Conservation (phyloP, 2,113 vertebrate genomes). For the Syrmaticus mikado region DNA sequence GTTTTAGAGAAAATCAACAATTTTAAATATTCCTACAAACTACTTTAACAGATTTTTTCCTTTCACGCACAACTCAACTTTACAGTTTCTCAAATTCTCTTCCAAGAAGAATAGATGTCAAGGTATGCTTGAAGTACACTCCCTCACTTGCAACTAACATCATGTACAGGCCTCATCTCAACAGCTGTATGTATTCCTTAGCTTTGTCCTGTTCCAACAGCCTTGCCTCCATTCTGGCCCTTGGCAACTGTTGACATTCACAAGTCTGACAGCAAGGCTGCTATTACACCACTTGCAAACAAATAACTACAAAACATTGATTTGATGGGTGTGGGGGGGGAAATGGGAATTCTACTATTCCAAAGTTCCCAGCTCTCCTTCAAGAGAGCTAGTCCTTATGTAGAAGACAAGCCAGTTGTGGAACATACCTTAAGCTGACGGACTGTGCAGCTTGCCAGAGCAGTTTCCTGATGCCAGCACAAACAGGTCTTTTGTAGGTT, state of each 20-base stretch:
- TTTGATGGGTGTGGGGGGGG: background rate
- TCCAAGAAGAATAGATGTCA: background rate
- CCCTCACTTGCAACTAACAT: background rate
- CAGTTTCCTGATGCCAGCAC: background rate
- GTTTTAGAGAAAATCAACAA: background rate
- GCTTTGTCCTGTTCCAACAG: fast-evolving
- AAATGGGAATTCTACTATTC: background rate
- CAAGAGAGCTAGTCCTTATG: background rate
- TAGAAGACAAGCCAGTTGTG: background rate
- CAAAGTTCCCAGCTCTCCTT: background rate
- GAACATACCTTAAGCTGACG: background rate
- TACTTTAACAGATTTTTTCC: background rate
- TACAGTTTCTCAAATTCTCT: background rate
- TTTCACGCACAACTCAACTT: fast-evolving
- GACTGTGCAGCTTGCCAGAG: background rate
- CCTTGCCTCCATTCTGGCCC: background rate
- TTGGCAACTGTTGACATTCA: background rate
- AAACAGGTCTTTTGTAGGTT: background rate
- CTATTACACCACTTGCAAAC: background rate
- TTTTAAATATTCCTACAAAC: background rate
- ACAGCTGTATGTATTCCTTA: background rate
- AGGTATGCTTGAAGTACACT: background rate
- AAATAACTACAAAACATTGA: background rate
- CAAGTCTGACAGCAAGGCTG: background rate
- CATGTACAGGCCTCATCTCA: background rate